Conservation (phyloP, 2,113 vertebrate species). For the Pelobates fuscus region DNA sequence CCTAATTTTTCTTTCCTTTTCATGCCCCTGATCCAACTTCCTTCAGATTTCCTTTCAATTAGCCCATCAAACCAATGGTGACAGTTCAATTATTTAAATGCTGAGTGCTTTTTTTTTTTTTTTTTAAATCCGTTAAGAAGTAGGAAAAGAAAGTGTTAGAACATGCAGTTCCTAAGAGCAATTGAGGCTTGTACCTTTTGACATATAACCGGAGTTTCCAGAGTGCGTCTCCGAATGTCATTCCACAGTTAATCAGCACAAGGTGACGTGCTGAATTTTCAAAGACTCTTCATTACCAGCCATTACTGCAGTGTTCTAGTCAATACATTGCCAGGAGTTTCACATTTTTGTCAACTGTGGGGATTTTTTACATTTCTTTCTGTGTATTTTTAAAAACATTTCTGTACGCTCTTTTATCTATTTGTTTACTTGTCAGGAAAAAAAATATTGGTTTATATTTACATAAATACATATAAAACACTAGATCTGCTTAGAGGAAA, state of each 20-base stretch:
- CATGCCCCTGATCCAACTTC: slow-evolving; percentile 19
- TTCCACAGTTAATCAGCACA: slow-evolving; percentile 7
- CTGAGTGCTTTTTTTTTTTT: slow-evolving; percentile 24
- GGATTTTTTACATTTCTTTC: not conserved
- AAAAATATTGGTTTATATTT: slow-evolving; percentile 8
- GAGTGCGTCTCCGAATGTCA: not conserved
- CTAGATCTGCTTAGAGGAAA: not conserved
- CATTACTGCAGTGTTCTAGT: slow-evolving; percentile 13
- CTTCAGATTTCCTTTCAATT: slow-evolving; percentile 35
- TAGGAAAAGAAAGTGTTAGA: slow-evolving; percentile 6
- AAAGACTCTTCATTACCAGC: slow-evolving; percentile 41
- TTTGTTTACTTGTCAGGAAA: slow-evolving; percentile 21
- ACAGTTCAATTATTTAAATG: slow-evolving; percentile 45
- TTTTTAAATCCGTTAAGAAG: slow-evolving; percentile 16
- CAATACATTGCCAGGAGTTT: not conserved
- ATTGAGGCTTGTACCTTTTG: slow-evolving; percentile 8
- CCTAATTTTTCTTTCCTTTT: slow-evolving; percentile 34
- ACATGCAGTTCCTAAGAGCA: not conserved
- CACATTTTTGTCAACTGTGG: not conserved
- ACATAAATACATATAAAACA: slow-evolving; percentile 24
- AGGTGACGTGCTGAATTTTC: slow-evolving; percentile 5
- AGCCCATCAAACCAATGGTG: slow-evolving; percentile 27
- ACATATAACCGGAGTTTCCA: slow-evolving; percentile 25
- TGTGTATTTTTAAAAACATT: not conserved
- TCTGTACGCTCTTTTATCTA: slow-evolving; percentile 14